These are phyloP conservation scores for Aphrocallistes beatrix DNA, from an alignment of 37 sponge, comb jelly and placozoan genomes.

Conservation along the genomic window DNA sequence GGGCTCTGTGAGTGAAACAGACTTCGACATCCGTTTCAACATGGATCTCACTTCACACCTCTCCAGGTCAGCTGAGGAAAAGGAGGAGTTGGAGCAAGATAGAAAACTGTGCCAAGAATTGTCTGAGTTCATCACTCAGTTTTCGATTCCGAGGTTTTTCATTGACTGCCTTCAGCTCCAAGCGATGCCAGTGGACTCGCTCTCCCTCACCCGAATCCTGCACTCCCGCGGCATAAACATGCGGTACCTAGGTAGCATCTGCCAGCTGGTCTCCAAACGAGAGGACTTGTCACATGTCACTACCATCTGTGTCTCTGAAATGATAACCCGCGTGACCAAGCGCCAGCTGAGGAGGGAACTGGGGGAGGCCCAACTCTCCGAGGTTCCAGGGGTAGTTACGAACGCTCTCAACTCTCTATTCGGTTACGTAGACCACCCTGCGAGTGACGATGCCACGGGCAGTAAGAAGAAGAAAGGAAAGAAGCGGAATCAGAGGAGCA, in stretches of 20 bases:
- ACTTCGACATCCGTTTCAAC: constrained; percentile 63
- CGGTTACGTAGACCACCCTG: constrained; percentile 2
- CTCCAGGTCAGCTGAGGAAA: constrained; percentile 38
- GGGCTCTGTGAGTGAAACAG: constrained; percentile 21
- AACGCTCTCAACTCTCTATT: constrained; percentile 76
- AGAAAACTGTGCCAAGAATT: constrained; percentile 28
- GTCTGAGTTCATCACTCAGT: constrained; percentile 24
- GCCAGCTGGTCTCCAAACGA: constrained; percentile 27
- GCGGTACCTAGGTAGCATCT: constrained; percentile 74
- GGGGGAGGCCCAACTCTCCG: constrained; percentile 36
- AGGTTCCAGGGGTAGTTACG: constrained; percentile 31
- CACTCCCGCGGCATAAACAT: constrained; percentile 88
- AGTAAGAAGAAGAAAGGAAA: constrained; percentile 27
- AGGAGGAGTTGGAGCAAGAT: constrained; percentile 45
- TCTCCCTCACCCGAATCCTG: constrained; percentile 36
- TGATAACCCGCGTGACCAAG: constrained; percentile 65
- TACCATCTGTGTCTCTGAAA: constrained; percentile 64
- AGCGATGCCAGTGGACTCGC: constrained; percentile 53
- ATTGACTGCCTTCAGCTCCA: constrained; percentile 44
- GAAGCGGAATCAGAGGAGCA: background rate
- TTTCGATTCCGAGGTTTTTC: constrained; percentile 33
- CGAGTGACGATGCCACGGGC: background rate
- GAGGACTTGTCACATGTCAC: constrained; percentile 43
- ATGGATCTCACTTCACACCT: constrained; percentile 32
- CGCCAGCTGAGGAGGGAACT: constrained; percentile 40